phyloP scores from a whole-genome alignment of 2,113 vertebrate species.

The Periophthalmus modestus region DNA sequence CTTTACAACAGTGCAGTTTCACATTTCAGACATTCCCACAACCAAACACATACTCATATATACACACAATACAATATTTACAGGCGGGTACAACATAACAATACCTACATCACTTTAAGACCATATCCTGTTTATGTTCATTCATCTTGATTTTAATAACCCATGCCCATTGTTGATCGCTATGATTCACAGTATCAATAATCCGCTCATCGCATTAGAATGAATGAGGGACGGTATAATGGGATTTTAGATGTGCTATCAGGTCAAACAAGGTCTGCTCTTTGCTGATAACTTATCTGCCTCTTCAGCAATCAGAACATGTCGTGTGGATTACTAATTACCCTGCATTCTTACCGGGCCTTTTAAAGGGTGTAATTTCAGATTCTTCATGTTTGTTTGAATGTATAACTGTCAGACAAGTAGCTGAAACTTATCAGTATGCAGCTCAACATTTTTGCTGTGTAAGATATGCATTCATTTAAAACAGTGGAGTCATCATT shows the following conservation, averaged over 20 bases:
- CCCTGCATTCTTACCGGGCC: slow-evolving; percentile 1
- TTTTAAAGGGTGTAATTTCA: slow-evolving; percentile 17
- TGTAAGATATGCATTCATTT: background rate
- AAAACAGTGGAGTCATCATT: background rate
- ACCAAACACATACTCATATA: too few relatives aligned
- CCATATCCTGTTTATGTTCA: background rate
- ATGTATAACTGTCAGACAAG: slow-evolving; percentile 4
- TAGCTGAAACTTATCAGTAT: background rate
- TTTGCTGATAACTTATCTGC: slow-evolving; percentile 24
- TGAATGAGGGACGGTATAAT: slow-evolving; percentile 11
- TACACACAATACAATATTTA: too few relatives aligned
- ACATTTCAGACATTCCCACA: too few relatives aligned
- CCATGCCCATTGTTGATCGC: background rate
- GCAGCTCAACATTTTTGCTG: background rate
- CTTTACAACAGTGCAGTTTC: too few relatives aligned
- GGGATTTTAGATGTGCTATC: slow-evolving; percentile 39
- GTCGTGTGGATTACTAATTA: slow-evolving; percentile 22
- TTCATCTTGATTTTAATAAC: background rate
- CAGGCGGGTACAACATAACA: background rate
- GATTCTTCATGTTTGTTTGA: background rate
- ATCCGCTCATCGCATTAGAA: slow-evolving; percentile 16
- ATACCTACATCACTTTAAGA: background rate
- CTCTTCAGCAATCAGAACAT: slow-evolving; percentile 15
- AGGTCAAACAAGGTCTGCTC: slow-evolving; percentile 32
- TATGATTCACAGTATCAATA: background rate